Evolutionary conservation across 2,113 vertebrate genomes (phyloP), one percentile per base, ranked within the genome.

Genomic region (Junco hyemalis): DNA sequence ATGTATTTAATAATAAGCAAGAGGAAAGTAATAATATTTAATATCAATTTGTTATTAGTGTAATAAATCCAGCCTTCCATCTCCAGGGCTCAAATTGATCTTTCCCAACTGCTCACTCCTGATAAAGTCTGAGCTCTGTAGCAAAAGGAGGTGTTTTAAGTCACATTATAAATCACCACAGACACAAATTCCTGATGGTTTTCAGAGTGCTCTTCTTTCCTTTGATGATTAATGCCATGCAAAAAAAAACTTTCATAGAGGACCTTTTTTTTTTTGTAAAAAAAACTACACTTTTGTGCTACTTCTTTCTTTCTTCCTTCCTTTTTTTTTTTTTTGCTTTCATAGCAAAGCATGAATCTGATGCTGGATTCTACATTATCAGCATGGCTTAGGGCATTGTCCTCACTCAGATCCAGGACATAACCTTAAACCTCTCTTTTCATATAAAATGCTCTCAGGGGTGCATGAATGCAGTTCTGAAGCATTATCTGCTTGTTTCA

Each of bases 141-240:
- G 59, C 40, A 48, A 33, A 76, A 85, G 51, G 21, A 81, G 22
- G 57, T 77, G 59, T 44, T 93, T 89, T 92, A 90, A 92, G 74
- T 78, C 57, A 63, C 69, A 18, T 59, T 70, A 44, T 81, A 81
- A 91, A 95, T 53, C 65, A 83, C 35, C 73, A 50, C 11, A 28
- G 84, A 87, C 89, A 84, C 33, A 93, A 85, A 89, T 89, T 91
- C 66, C 71, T 90, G 68, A 78, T 81, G 44, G 74, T 86, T 84
- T 92, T 76, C 80, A 57, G 28, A 89, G 81, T 42, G 29, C 36
- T 88, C 33, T 65, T 23, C 79, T 91, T 83, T 63, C 54, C 51
- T 91, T 95, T 90, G 91, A 88, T 92, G 70, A 85, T 84, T 81
- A 80, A 92, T 85, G 70, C 35, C 60, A 38, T 70, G 64, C 48